These are phyloP conservation scores for Craniophora ligustri DNA, from an alignment of 2,888 invertebrate genomes.

Conservation along the genomic window DNA sequence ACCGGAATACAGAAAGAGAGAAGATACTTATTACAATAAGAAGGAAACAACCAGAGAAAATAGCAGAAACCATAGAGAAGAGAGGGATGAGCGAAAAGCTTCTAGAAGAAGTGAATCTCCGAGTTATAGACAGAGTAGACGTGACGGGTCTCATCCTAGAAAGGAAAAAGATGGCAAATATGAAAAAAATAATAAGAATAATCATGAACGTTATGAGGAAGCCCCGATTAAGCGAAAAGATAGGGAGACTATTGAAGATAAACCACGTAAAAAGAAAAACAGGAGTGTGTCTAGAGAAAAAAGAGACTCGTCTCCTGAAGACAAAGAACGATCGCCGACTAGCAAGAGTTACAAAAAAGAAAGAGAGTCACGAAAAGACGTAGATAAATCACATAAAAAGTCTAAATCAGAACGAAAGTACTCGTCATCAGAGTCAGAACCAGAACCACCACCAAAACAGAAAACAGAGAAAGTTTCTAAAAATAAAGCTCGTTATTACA, in stretches of 20 bases:
- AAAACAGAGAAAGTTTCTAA: slow-evolving; percentile 60
- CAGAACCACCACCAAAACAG: slow-evolving; percentile 65
- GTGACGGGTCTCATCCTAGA: slow-evolving; percentile 40
- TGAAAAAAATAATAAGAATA: slow-evolving; percentile 57
- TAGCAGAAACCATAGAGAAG: slow-evolving; percentile 54
- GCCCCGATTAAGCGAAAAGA: slow-evolving; percentile 58
- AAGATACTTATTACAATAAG: slow-evolving; percentile 52
- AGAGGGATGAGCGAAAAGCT: slow-evolving; percentile 61
- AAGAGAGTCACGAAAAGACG: slow-evolving; percentile 65
- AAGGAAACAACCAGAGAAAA: slow-evolving; percentile 59
- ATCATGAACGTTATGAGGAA: slow-evolving; percentile 67
- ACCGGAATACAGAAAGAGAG: slow-evolving; percentile 57
- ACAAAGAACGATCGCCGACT: slow-evolving; percentile 65
- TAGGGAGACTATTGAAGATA: slow-evolving; percentile 58
- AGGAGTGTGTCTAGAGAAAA: slow-evolving; percentile 68
- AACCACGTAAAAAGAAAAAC: slow-evolving; percentile 62
- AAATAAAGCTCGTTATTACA: slow-evolving; percentile 65
- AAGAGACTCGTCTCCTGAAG: slow-evolving; percentile 69
- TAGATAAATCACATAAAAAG: slow-evolving; percentile 68
- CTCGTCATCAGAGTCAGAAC: slow-evolving; percentile 73
- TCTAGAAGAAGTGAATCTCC: slow-evolving; percentile 56
- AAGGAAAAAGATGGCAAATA: slow-evolving; percentile 58
- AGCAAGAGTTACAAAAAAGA: slow-evolving; percentile 63
- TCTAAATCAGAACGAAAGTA: slow-evolving; percentile 62
- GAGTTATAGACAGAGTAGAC: slow-evolving; percentile 54